Percentiles rank a stretch among this genome's conserved stretches.
Evolutionary conservation across 1,140 invertebrate species (phyloP).

Genomic region (Penaeus indicus): DNA sequence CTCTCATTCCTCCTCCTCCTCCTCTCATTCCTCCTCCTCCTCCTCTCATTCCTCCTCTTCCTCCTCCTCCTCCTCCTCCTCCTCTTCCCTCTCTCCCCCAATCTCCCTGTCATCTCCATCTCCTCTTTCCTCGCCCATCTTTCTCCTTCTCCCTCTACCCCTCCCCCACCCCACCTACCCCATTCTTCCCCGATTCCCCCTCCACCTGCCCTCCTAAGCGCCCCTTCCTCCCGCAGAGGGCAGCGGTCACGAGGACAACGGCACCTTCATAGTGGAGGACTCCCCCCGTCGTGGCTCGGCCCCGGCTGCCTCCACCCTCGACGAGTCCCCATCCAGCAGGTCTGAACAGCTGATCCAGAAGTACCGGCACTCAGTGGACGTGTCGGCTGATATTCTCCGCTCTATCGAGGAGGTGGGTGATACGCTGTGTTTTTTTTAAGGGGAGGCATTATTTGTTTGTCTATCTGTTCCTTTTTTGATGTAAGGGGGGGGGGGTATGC

Average conservation of each 20-base stretch:
- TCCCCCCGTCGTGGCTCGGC: slow-evolving; percentile 6
- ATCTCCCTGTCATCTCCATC: no score
- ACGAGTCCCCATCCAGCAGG: slow-evolving; percentile 57
- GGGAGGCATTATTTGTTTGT: neutral
- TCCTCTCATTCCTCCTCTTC: no score
- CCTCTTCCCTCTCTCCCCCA: no score
- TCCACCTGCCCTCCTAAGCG: neutral
- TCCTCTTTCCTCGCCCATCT: no score
- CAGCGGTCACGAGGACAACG: no score
- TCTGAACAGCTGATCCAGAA: slow-evolving; percentile 66
- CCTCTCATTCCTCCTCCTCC: neutral
- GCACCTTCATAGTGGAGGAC: neutral
- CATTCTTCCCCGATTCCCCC: neutral
- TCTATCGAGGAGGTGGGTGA: slow-evolving; percentile 66
- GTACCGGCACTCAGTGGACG: slow-evolving; percentile 66
- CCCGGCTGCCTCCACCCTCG: slow-evolving; percentile 7
- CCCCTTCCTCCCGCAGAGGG: neutral
- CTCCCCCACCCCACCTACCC: no score
- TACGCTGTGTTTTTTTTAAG: neutral
- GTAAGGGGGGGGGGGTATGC: no score
- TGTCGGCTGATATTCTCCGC: slow-evolving; percentile 66
- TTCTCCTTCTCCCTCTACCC: no score
- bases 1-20: neutral
- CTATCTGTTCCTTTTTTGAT: no score
- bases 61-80: no score